These are phyloP conservation scores for Mus minutoides DNA, from an alignment of 2,797 vertebrate genomes.

Conservation along the genomic window DNA sequence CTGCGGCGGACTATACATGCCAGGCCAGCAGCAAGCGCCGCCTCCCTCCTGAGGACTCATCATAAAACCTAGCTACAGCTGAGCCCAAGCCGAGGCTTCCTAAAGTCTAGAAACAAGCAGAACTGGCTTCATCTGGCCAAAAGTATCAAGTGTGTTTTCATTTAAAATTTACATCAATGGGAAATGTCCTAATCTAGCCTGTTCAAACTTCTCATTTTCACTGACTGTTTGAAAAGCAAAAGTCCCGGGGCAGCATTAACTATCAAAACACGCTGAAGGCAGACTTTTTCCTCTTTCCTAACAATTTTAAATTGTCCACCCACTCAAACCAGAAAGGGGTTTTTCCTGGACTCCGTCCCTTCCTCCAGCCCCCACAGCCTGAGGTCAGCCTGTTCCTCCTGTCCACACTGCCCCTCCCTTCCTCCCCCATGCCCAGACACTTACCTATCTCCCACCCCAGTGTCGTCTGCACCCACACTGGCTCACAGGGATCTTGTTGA, in stretches of 20 bases:
- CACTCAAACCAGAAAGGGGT: slow-evolving; percentile 23
- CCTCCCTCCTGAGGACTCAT: background rate
- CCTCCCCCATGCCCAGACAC: too few species aligned
- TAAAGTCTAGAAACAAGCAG: background rate
- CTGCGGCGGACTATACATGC: fast-evolving
- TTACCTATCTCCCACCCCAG: background rate
- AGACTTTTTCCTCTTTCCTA: too few species aligned
- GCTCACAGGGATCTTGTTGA: background rate
- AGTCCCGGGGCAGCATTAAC: background rate
- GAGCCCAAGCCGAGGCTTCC: background rate
- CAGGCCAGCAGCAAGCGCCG: fast-evolving
- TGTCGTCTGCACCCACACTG: background rate
- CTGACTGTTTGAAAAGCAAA: background rate
- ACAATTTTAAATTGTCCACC: background rate
- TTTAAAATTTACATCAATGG: background rate
- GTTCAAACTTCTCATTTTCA: background rate
- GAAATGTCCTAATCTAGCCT: background rate
- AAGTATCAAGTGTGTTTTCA: background rate
- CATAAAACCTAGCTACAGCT: background rate
- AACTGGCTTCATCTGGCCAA: background rate
- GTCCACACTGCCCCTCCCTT: background rate
- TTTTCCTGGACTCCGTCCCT: background rate
- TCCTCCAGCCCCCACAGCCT: background rate
- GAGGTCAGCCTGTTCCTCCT: background rate
- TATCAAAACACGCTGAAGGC: background rate